phyloP scores from a whole-genome alignment of 2,888 invertebrate species.

The Anticlea derivata region DNA sequence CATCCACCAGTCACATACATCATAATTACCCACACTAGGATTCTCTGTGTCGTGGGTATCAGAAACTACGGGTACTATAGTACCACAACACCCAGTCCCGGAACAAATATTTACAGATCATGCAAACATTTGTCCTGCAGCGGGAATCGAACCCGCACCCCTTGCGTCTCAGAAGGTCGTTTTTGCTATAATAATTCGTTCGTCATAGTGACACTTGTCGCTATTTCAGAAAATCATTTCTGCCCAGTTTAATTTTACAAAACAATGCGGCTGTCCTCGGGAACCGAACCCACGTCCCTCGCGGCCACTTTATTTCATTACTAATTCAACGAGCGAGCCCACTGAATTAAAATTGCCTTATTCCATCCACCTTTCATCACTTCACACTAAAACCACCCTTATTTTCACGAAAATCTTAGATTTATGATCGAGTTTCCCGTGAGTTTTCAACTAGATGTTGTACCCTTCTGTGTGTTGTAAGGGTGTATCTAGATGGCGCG shows the following conservation, averaged over 20 bases:
- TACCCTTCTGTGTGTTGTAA: slow-evolving; percentile 13
- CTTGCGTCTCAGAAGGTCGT: no score
- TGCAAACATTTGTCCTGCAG: no score
- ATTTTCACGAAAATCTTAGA: neutral
- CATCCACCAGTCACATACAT: no score
- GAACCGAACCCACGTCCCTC: slow-evolving; percentile 56
- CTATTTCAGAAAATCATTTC: neutral
- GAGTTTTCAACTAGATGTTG: slow-evolving; percentile 17
- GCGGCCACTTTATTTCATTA: slow-evolving; percentile 72
- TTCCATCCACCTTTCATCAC: slow-evolving; percentile 27
- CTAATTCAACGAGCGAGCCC: slow-evolving; percentile 68
- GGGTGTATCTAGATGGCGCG: slow-evolving; percentile 63
- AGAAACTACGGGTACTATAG: no score
- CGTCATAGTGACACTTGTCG: neutral
- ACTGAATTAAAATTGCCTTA: slow-evolving; percentile 62
- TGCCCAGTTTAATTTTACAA: slow-evolving; percentile 49
- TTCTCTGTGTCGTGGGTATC: no score
- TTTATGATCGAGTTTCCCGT: slow-evolving; percentile 22
- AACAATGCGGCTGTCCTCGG: slow-evolving; percentile 45
- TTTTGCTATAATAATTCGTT: neutral
- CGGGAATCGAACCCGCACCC: no score
- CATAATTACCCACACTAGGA: no score
- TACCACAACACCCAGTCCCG: no score
- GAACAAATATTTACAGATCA: no score
- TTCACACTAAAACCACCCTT: slow-evolving; percentile 34